A percentile compares a stretch with the other conserved stretches of the same genome.
These are phyloP conservation scores for Dinothrombium tinctorium DNA, from an alignment of 1,140 invertebrate genomes.

Conservation along the genomic window DNA sequence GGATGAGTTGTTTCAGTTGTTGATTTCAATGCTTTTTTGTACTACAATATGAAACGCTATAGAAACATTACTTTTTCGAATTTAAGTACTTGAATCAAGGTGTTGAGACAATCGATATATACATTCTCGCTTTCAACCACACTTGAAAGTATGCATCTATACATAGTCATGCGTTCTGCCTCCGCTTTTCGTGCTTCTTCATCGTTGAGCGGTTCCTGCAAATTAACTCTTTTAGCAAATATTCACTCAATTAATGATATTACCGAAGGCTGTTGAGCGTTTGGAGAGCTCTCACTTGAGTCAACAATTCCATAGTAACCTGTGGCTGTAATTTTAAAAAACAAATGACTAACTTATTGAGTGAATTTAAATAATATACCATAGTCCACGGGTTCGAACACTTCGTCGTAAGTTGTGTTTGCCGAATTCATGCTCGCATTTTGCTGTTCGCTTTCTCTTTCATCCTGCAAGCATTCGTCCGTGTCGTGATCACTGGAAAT, in stretches of 20 bases:
- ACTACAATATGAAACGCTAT: constrained; percentile 31
- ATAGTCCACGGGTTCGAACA: background rate
- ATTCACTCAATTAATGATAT: too few relatives aligned
- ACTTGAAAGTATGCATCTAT: constrained; percentile 54
- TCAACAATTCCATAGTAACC: too few relatives aligned
- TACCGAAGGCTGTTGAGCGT: background rate
- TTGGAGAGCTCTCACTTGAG: background rate
- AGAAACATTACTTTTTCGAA: constrained; percentile 3
- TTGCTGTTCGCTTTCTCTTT: background rate
- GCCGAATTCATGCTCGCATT: background rate
- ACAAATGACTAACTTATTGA: background rate
- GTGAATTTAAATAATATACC: background rate
- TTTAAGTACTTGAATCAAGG: constrained; percentile 48
- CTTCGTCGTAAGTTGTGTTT: constrained; percentile 5
- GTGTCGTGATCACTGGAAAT: constrained; percentile 21
- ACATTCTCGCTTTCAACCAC: constrained; percentile 71
- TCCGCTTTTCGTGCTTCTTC: constrained; percentile 27
- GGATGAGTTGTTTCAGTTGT: constrained; percentile 63
- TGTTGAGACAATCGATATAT: constrained; percentile 65
- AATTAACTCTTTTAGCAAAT: too few relatives aligned
- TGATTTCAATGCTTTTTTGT: constrained; percentile 72
- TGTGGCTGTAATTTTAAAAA: too few relatives aligned
- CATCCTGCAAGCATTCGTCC: constrained; percentile 4
- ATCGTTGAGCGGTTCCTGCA: background rate
- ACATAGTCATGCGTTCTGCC: constrained; percentile 44